phyloP scores from a whole-genome alignment of 2,113 vertebrate species.

The Catharus fuscescens region DNA sequence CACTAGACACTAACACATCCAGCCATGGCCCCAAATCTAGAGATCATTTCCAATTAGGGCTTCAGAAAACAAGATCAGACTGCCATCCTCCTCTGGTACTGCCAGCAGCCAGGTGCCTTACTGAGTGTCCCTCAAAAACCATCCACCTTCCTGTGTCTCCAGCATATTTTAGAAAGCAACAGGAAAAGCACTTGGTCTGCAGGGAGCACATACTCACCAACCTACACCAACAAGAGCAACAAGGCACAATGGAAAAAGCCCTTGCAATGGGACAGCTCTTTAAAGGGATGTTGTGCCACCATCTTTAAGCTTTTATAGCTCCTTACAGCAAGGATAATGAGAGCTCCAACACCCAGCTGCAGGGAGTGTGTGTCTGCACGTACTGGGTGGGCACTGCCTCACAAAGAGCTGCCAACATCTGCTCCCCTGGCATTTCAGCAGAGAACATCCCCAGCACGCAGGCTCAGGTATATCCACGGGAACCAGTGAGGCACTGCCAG shows the following conservation, averaged over 20 bases:
- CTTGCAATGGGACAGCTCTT: neutral
- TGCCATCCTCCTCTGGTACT: neutral
- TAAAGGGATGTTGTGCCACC: neutral
- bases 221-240: neutral
- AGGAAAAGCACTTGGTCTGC: neutral
- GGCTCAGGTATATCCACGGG: accelerated
- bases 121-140: neutral
- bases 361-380: neutral
- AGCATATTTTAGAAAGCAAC: neutral
- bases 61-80: constrained; percentile 14
- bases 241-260: neutral
- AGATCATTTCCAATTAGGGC: constrained; percentile 15
- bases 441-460: neutral
- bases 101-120: neutral
- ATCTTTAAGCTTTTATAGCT: neutral
- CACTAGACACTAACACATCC: neutral
- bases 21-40: neutral
- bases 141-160: neutral
- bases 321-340: neutral
- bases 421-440: neutral
- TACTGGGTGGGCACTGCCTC: neutral
- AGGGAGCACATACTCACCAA: neutral
- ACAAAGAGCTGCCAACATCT: neutral
- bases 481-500: neutral
- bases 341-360: neutral